Evolutionary conservation across 2,113 vertebrate species (phyloP).

Genomic region (Tenebrosternarchus preto): DNA sequence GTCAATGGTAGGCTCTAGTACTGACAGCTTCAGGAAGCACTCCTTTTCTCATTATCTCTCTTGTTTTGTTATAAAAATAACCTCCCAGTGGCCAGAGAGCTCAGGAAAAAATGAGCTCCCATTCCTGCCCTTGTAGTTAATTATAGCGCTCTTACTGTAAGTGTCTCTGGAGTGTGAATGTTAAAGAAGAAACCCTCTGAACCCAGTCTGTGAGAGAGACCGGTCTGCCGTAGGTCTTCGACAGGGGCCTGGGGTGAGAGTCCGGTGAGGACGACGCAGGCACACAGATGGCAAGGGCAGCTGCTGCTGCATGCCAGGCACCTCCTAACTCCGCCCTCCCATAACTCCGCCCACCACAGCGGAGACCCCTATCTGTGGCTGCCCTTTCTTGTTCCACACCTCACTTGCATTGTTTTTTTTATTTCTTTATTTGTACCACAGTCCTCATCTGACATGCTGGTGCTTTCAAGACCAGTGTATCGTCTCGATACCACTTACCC

Average conservation of each 20-base stretch:
- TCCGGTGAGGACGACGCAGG: conserved; percentile 20
- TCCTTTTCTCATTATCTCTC: neutral
- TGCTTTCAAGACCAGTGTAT: too few relatives aligned
- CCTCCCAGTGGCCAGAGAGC: neutral
- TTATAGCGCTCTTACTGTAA: conserved; percentile 7
- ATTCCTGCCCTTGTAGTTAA: neutral
- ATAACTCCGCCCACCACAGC: too few relatives aligned
- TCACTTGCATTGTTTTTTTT: too few relatives aligned
- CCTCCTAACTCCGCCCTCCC: neutral
- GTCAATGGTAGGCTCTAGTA: neutral
- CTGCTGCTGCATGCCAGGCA: conserved; percentile 13
- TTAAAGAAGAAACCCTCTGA: neutral
- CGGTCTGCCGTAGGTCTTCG: conserved; percentile 32
- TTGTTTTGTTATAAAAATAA: conserved; percentile 5
- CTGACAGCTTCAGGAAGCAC: neutral
- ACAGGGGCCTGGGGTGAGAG: neutral
- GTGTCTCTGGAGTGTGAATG: conserved; percentile 12
- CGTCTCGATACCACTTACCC: neutral
- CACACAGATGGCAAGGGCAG: conserved; percentile 29
- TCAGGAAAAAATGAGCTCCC: neutral
- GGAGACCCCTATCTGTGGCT: too few relatives aligned
- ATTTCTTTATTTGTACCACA: too few relatives aligned
- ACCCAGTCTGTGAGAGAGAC: neutral
- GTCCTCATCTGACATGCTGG: too few relatives aligned
- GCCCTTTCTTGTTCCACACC: too few relatives aligned